Evolutionary conservation across 2,113 vertebrate species (phyloP).

Genomic region (Pimephales promelas): DNA sequence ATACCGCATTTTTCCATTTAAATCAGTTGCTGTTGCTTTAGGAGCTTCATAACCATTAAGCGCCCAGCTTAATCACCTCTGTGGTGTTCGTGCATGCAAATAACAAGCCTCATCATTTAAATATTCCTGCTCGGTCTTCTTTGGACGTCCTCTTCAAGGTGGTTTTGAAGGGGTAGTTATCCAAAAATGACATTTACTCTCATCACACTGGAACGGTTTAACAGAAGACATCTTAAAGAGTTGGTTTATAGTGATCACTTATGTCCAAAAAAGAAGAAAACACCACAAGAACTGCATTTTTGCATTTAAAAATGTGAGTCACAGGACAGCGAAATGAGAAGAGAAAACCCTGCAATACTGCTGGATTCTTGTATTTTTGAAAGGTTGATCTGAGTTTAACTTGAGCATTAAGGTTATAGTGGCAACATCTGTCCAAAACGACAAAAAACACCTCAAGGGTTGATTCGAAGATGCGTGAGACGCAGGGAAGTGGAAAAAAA

Average conservation of each 20-base stretch:
- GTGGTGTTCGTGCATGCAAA: neutral
- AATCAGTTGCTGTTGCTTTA: neutral
- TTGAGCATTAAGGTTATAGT: neutral
- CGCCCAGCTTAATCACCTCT: neutral
- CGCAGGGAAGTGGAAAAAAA: neutral
- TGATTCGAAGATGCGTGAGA: neutral
- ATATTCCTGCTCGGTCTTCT: neutral
- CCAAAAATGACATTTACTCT: neutral
- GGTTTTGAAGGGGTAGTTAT: neutral
- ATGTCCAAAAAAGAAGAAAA: neutral
- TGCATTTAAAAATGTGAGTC: neutral
- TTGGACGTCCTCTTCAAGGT: neutral
- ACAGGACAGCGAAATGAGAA: neutral
- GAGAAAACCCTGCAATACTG: neutral
- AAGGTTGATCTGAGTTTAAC: neutral
- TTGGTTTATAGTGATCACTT: neutral
- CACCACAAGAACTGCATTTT: neutral
- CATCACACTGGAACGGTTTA: neutral
- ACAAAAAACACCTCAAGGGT: neutral
- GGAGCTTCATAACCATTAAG: neutral
- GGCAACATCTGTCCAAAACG: neutral
- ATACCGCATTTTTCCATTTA: constrained; percentile 35
- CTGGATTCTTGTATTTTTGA: neutral
- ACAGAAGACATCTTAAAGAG: neutral
- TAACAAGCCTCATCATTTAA: constrained; percentile 18